Conservation (phyloP, 2,888 invertebrate species). For the Nezara viridula region DNA sequence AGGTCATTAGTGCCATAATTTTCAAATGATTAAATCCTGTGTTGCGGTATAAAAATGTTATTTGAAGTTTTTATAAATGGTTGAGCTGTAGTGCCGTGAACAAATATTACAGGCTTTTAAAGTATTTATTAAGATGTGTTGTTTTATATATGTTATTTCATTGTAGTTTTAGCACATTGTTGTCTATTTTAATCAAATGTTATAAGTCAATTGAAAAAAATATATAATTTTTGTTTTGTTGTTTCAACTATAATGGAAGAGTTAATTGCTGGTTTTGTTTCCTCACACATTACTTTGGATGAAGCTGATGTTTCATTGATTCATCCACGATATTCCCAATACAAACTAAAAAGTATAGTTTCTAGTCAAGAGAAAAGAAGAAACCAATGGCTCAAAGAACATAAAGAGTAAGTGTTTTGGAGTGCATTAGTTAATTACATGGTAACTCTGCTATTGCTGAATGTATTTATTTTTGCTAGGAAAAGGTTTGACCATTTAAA, state of each 20-base stretch:
- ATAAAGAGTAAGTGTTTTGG: slow-evolving; percentile 72
- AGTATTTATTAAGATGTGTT: slow-evolving; percentile 11
- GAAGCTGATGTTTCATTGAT: slow-evolving; percentile 60
- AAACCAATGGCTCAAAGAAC: slow-evolving; percentile 72
- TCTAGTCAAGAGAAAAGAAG: slow-evolving; percentile 73
- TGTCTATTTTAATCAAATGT: slow-evolving; percentile 30
- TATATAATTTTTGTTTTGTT: background rate
- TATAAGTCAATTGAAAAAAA: background rate
- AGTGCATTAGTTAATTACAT: background rate
- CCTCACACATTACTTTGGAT: slow-evolving; percentile 61
- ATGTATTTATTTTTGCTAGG: slow-evolving; percentile 60
- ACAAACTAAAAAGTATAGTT: slow-evolving; percentile 58
- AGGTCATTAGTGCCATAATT: no score
- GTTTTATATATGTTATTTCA: slow-evolving; percentile 12
- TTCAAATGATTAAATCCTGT: background rate
- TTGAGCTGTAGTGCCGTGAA: background rate
- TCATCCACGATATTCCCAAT: slow-evolving; percentile 62
- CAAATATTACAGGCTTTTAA: background rate
- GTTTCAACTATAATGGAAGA: slow-evolving; percentile 58
- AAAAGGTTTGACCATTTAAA: slow-evolving; percentile 64
- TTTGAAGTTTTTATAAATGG: background rate
- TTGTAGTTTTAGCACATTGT: slow-evolving; percentile 22
- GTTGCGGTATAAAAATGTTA: background rate
- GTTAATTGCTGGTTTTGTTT: slow-evolving; percentile 56
- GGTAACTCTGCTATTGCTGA: background rate